These are phyloP conservation scores for Aphidoletes aphidimyza DNA, from an alignment of 2,888 invertebrate species.

Conservation along the genomic window DNA sequence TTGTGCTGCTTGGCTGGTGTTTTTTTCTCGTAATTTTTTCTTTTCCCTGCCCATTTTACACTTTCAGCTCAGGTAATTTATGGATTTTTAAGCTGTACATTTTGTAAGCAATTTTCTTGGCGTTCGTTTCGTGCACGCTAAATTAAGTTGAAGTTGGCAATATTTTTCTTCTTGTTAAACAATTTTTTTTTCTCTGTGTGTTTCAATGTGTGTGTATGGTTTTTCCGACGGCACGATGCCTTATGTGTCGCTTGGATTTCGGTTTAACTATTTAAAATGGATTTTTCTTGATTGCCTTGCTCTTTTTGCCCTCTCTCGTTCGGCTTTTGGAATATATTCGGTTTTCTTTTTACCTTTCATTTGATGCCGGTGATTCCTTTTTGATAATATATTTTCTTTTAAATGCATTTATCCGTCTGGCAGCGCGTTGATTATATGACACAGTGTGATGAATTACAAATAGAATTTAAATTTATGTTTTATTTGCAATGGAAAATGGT, in stretches of 20 bases:
- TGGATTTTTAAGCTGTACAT: conserved; percentile 51
- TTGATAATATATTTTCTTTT: neutral
- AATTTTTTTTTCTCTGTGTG: neutral
- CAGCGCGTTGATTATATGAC: conserved; percentile 38
- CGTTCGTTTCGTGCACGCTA: conserved; percentile 25
- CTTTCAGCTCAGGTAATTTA: conserved; percentile 49
- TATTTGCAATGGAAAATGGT: neutral
- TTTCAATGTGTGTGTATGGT: neutral
- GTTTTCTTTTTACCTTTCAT: neutral
- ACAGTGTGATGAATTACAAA: conserved; percentile 40
- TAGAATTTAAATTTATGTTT: conserved; percentile 26
- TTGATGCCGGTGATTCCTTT: conserved; percentile 17
- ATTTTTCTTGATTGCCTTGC: neutral
- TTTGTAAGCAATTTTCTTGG: conserved; percentile 51
- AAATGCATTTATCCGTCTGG: conserved; percentile 30
- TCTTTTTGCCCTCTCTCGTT: neutral
- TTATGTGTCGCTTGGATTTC: conserved; percentile 4
- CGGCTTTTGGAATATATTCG: neutral
- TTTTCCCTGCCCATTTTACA: conserved; percentile 35
- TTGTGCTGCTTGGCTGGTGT: too few species aligned
- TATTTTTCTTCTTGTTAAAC: conserved; percentile 46
- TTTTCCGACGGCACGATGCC: conserved; percentile 4
- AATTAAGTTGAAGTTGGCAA: conserved; percentile 49
- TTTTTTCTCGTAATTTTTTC: neutral
- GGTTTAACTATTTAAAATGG: conserved; percentile 46